Conservation (phyloP, 2,113 vertebrate species). For the Coracopsis vasa region DNA sequence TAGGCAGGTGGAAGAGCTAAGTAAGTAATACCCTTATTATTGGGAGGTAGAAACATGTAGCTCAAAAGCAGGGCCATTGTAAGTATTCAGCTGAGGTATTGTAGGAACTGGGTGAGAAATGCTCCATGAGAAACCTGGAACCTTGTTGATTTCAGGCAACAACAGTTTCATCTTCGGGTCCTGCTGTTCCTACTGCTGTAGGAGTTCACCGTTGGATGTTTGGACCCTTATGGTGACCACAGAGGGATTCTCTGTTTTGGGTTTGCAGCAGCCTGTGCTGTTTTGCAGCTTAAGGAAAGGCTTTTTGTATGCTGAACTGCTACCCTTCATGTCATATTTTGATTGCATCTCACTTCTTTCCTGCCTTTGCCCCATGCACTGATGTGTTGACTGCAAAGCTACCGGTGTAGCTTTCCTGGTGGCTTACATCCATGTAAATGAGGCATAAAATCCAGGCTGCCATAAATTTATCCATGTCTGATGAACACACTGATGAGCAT, state of each 20-base stretch:
- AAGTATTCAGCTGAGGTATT: neutral
- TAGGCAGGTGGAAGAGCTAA: neutral
- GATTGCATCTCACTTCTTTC: neutral
- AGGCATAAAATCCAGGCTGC: neutral
- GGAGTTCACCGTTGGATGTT: neutral
- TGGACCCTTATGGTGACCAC: accelerated
- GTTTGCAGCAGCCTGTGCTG: neutral
- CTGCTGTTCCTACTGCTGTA: neutral
- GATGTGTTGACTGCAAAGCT: neutral
- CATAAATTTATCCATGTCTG: neutral
- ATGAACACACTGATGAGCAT: neutral
- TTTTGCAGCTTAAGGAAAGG: neutral
- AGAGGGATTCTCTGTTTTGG: neutral
- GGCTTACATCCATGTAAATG: neutral
- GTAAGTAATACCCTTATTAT: neutral
- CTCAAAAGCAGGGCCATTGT: neutral
- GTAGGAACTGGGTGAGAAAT: neutral
- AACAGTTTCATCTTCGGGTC: neutral
- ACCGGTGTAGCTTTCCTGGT: neutral
- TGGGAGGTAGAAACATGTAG: neutral
- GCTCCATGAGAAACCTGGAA: neutral
- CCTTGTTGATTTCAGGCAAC: neutral
- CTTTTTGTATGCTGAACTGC: neutral
- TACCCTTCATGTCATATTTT: neutral
- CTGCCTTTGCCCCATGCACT: neutral